phyloP scores from a whole-genome alignment of 1,140 invertebrate species.

The Drosophila hydei region DNA sequence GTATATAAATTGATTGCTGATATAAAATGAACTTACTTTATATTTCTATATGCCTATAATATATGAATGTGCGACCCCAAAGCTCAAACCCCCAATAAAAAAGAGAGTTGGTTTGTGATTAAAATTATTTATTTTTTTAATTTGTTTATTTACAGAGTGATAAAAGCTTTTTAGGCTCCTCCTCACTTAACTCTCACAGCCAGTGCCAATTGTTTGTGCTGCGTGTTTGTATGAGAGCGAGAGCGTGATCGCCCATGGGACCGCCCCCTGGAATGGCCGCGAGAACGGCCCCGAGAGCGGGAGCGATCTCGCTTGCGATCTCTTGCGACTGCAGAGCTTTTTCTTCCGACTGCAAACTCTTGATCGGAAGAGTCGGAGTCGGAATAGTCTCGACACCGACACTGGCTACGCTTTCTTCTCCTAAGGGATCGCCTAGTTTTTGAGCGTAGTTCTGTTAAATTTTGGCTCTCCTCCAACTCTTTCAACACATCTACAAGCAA shows the following conservation, averaged over 20 bases:
- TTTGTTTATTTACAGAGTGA: too few species aligned
- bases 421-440: background rate
- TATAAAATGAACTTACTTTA: too few species aligned
- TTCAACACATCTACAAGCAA: conserved; percentile 14
- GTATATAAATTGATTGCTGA: too few species aligned
- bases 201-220: conserved; percentile 25
- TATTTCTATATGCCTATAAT: too few species aligned
- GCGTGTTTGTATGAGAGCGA: conserved; percentile 21
- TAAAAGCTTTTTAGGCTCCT: background rate
- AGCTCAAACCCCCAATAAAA: too few species aligned
- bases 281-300: conserved; percentile 32
- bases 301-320: conserved; percentile 30
- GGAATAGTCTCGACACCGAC: background rate
- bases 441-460: background rate
- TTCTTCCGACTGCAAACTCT: conserved; percentile 1
- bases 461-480: background rate
- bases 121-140: too few species aligned
- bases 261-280: conserved; percentile 35
- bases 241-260: conserved; percentile 38
- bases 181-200: conserved; percentile 15
- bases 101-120: background rate
- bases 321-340: background rate
- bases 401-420: background rate
- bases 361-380: background rate
- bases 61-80: too few species aligned